Conservation (phyloP, 2,888 invertebrate species). For the Brachyopa scutellaris region DNA sequence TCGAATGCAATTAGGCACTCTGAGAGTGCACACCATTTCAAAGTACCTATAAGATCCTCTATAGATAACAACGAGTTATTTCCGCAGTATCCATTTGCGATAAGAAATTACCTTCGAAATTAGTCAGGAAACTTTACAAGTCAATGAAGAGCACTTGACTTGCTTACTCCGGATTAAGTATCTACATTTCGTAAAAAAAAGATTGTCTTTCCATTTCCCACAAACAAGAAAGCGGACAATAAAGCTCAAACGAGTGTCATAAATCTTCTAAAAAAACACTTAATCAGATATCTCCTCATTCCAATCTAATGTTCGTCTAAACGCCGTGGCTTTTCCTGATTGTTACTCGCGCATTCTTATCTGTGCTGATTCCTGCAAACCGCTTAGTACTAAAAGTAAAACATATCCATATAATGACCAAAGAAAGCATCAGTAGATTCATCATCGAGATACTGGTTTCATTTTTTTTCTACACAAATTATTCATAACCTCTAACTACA, state of each 20-base stretch:
- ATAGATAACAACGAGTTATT: not conserved
- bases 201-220: not conserved
- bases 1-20: not conserved
- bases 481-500: constrained; percentile 51
- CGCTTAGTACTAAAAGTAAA: not conserved
- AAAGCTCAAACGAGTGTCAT: constrained; percentile 41
- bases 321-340: constrained; percentile 16
- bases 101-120: not conserved
- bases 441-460: constrained; percentile 22
- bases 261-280: constrained; percentile 37
- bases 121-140: not conserved
- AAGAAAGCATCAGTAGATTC: constrained; percentile 6
- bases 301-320: constrained; percentile 29
- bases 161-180: too few relatives aligned
- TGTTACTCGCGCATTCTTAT: not conserved
- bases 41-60: not conserved
- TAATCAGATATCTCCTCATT: constrained; percentile 40
- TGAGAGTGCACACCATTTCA: not conserved
- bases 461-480: constrained; percentile 36
- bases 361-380: not conserved
- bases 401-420: constrained; percentile 6
- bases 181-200: constrained; percentile 17
- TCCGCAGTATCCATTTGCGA: not conserved
- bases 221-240: constrained; percentile 20
- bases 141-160: too few relatives aligned